Percentiles rank a stretch among this genome's conserved stretches.
These are phyloP conservation scores for Pseudopodoces humilis DNA, from an alignment of 2,113 vertebrate genomes.

Conservation along the genomic window DNA sequence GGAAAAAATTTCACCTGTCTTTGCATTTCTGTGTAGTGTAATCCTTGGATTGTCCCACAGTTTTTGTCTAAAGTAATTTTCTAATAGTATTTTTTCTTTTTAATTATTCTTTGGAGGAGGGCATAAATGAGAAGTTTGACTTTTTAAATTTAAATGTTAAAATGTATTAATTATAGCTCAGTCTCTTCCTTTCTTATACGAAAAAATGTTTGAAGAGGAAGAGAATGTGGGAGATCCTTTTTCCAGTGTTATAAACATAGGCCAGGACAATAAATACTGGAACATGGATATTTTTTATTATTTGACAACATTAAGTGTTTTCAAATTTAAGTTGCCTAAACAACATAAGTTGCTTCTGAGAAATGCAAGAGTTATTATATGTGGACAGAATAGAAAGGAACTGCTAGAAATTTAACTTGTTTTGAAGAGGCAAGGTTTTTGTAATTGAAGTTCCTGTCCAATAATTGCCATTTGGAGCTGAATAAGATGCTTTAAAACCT, in stretches of 20 bases:
- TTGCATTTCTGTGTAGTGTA: background rate
- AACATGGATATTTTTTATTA: background rate
- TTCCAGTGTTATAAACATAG: background rate
- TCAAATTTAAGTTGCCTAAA: slow-evolving; percentile 38
- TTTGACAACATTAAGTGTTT: background rate
- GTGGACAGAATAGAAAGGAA: background rate
- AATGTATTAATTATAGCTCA: background rate
- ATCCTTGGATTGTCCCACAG: background rate
- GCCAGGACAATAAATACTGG: background rate
- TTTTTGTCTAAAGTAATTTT: background rate
- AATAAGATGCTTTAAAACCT: slow-evolving; percentile 76
- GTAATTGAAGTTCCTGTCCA: slow-evolving; percentile 46
- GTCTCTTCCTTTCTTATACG: background rate
- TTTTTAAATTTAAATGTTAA: background rate
- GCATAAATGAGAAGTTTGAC: background rate
- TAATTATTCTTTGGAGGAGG: background rate
- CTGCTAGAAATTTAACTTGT: background rate
- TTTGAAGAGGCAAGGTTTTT: slow-evolving; percentile 1
- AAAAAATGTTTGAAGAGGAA: background rate
- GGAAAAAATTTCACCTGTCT: background rate
- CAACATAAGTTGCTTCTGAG: background rate
- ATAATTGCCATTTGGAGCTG: slow-evolving; percentile 46
- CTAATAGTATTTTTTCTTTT: background rate
- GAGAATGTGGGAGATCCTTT: background rate
- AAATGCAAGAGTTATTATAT: background rate